Evolutionary conservation across 2,113 vertebrate genomes (phyloP), one percentile per base, ranked within the genome.

Genomic region (Pachypanchax playfairii): DNA sequence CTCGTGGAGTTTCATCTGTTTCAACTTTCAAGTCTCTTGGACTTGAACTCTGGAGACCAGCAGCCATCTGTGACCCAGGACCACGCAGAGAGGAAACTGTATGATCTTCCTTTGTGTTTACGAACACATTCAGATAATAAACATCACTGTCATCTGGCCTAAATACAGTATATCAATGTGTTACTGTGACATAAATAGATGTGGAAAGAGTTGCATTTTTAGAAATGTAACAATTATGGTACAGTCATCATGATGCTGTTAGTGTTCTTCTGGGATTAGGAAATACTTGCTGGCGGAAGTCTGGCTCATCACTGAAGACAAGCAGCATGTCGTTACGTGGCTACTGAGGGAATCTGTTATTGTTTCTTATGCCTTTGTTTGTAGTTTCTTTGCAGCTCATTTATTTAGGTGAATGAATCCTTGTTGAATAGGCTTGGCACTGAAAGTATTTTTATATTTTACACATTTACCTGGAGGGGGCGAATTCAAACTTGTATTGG

Each of bases 231-330:
- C n/a, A n/a, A n/a, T n/a, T n/a, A n/a, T n/a, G n/a, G n/a, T n/a
- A n/a, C n/a, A n/a, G 11, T 31, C n/a, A 15, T 55, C 41, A 65
- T 54, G 57, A 20, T 18, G 33, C 26, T 28, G 31, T 10, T 67
- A 64, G 65, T 50, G 47, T 38, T 29, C 29, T 65, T 65, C 18
- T 29, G 56, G 28, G 13, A 47, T 49, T 28, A 46, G 20, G n/a
- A 53, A 24, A 53, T 55, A 42, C 39, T 83, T 62, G 28, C 36
- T 68, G 31, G 48, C 52, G 53, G 77, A 36, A 70, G 74, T 69
- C 65, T 61, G 70, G 29, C 42, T 43, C n/a, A 46, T 55, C 24
- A 65, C 51, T 75, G 46, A 63, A 59, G 35, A 18, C 57, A 66
- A 53, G 18, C 12, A 9, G 29, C n/a, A n/a, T n/a, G n/a, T n/a